phyloP scores from a whole-genome alignment of 2,113 vertebrate species.

The Lanius ludovicianus region DNA sequence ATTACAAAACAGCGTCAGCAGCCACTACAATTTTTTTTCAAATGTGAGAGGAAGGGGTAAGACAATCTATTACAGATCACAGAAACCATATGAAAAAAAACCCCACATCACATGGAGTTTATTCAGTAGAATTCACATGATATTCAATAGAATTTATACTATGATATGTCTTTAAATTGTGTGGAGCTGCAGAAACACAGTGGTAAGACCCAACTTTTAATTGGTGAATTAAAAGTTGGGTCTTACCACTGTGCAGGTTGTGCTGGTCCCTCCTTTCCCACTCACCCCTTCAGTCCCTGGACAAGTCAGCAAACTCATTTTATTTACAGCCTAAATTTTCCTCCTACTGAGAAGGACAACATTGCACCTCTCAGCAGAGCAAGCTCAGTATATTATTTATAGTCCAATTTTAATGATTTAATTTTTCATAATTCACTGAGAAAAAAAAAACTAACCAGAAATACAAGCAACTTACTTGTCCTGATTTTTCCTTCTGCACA shows the following conservation, averaged over 20 bases:
- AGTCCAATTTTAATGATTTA: slow-evolving; percentile 39
- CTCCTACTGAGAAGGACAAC: not conserved
- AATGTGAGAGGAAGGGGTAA: not conserved
- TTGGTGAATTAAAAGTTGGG: not conserved
- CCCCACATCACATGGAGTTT: accelerated
- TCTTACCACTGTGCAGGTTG: not conserved
- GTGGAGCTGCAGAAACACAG: not conserved
- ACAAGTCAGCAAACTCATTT: not conserved
- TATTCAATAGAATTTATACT: no score
- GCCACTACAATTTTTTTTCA: not conserved
- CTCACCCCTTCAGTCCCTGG: not conserved
- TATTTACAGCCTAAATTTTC: slow-evolving; percentile 23
- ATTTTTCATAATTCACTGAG: not conserved
- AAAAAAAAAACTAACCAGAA: not conserved
- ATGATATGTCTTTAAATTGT: not conserved
- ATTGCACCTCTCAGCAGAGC: not conserved
- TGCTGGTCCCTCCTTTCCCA: not conserved
- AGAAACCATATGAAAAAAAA: not conserved
- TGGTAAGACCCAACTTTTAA: no score
- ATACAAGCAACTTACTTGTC: not conserved
- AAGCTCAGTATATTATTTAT: not conserved
- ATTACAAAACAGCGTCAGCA: not conserved
- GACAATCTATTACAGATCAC: not conserved
- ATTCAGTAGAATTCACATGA: not conserved
- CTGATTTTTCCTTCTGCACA: not conserved